Evolutionary conservation across 2,888 invertebrate genomes (phyloP), one percentile per base, ranked within the genome.

Genomic region (Netelia inedita): DNA sequence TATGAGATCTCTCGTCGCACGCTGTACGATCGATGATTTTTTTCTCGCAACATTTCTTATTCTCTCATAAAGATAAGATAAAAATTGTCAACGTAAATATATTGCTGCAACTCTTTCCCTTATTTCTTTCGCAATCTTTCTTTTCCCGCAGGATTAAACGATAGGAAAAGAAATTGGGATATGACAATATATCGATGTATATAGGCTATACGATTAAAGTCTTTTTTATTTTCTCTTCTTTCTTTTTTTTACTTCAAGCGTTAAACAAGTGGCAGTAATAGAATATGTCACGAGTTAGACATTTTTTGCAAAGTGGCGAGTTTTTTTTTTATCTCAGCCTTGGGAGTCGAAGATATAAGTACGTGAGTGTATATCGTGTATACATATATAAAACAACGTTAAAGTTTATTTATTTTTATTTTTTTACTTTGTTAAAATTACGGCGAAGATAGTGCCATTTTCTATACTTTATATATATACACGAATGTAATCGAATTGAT

Each of bases 381-480:
- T 65, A 55, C 43, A 57, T 28, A 65, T 71, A 71, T 83, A 88
- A 89, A 90, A 90, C 88, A 90, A 88, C 19, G 57, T 57, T 57
- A 28, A 53, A 68, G 19, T 50, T 43, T 66, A 23, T 23, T 61
- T 63, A n/a, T 35, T 61, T 14, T 10, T 41, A 1, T 41, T 5
- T 14, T 14, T 21, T 50, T 41, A 16, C 63, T 53, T 23, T 71
- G 16, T 53, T 79, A 88, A 81, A 86, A 88, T 88, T 88, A 87
- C 88, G 85, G 86, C 88, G 57, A 71, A 72, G 79, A 79, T 63
- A 57, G 55, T 41, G 35, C 23, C 66, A 43, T 35, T 41, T 61
- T 23, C 14, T 57, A 19, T 43, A 59, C 10, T 59, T 28, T 23
- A 11, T 59, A 55, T 55, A 28, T 68, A 68, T 50, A 68, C 23